Base-by-base conservation (phyloP, 2,888 invertebrate genomes). In the Apeira syringaria region DNA sequence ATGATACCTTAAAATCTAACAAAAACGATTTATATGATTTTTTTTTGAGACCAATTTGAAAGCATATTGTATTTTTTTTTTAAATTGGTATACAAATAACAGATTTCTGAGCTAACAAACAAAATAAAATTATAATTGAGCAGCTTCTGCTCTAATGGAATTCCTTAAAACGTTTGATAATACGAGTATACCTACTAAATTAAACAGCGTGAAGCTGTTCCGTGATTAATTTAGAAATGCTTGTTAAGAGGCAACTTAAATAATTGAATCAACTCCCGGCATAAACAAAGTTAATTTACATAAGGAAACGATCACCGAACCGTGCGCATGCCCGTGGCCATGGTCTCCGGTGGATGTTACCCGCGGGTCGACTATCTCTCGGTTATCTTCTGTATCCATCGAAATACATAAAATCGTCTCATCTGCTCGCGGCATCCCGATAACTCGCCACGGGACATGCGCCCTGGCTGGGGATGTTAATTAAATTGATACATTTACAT, bases 401-500 rank as follows among this genome's bases (percentile, higher is more conserved):
- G 66, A 48, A 52, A 61, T 62, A 62, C 63, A 62, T 67, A 64
- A 70, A 73, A 67, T 63, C 61, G 60, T 60, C 56, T 51, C 48
- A 47, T 55, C 53, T 37, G 61, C 61, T 65, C 55, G 58, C 62
- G 65, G 65, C 59, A 53, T 47, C 50, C 47, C 58, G 56, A 60
- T 61, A 59, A 47, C 47, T 51, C 44, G n/a, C n/a, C 39, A 40
- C 36, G 48, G 52, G 58, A 60, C 53, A 10, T 13, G 64, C 48
- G 47, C 53, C 59, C 66, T 74, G 72, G 74, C 74, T 44, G 15
- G 36, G 72, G 60, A 61, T 65, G 71, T 69, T 74, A 72, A 71
- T 72, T 62, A 73, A 75, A 76, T 74, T 65, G 63, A 62, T 57
- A 60, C 61, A 74, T 78, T 74, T 68, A 64, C 74, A 72, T 75